These are phyloP conservation scores for Dendrophyllia cribrosa DNA, from an alignment of 64 coral and sea anemone species.

Conservation along the genomic window DNA sequence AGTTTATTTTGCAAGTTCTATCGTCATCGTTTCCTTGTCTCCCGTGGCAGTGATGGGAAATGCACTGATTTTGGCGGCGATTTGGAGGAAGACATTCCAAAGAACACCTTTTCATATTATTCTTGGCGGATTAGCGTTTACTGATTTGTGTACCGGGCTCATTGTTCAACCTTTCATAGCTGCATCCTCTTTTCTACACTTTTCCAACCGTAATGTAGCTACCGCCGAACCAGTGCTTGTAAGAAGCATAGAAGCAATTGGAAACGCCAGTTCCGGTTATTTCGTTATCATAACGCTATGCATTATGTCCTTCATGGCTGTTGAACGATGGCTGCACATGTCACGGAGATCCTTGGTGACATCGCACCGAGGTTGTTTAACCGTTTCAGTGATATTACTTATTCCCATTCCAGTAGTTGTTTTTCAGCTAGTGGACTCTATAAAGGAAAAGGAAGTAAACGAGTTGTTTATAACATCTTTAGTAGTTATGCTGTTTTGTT, in stretches of 20 bases:
- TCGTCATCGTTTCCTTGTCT: not conserved
- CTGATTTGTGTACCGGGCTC: not conserved
- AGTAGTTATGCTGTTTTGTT: not conserved
- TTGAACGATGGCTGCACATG: constrained; percentile 27
- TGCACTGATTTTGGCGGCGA: not conserved
- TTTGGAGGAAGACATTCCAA: not conserved
- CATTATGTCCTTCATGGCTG: not conserved
- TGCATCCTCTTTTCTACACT: not conserved
- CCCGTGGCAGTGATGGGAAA: not conserved
- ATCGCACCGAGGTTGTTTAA: not conserved
- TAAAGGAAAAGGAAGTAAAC: too few species aligned
- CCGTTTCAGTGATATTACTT: not conserved
- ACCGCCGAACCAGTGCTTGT: not conserved
- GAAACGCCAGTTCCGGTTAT: not conserved
- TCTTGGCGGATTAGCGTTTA: not conserved
- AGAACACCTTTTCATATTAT: not conserved
- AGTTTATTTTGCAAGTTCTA: not conserved
- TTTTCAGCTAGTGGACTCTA: not conserved
- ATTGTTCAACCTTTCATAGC: not conserved
- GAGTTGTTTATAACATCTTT: too few species aligned
- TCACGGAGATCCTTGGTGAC: not conserved
- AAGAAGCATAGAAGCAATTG: not conserved
- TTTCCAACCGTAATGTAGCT: not conserved
- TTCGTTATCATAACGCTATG: not conserved
- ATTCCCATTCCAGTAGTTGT: not conserved